phyloP scores from a whole-genome alignment of 2,113 vertebrate genomes.

The Dinomys branickii region DNA sequence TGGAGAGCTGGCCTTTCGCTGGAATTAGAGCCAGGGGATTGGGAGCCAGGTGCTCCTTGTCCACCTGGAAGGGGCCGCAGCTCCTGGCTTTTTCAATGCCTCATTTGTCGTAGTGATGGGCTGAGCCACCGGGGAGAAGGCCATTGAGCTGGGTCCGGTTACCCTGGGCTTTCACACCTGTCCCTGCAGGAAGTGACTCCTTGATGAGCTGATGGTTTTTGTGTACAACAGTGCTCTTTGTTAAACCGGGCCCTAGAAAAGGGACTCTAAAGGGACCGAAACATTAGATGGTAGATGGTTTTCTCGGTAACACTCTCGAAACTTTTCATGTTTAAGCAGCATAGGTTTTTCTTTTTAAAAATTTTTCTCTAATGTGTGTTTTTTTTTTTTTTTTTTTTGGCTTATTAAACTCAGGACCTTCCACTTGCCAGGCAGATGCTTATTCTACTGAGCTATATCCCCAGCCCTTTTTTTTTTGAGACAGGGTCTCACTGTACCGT shows the following conservation, averaged over 20 bases:
- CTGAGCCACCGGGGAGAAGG: background rate
- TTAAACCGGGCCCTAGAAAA: background rate
- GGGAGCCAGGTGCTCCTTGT: background rate
- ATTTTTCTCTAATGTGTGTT: background rate
- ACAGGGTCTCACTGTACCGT: no score
- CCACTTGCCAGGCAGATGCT: no score
- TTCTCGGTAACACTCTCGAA: background rate
- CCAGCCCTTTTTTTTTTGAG: no score
- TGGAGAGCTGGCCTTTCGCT: background rate
- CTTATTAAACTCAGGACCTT: no score
- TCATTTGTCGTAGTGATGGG: background rate
- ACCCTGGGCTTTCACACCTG: conserved; percentile 20
- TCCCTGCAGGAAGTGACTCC: background rate
- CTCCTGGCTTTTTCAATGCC: background rate
- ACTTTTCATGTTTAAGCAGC: conserved; percentile 18
- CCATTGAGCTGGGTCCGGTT: background rate
- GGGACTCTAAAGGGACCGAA: background rate
- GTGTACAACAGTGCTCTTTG: background rate
- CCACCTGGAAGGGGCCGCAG: background rate
- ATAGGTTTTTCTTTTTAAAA: background rate
- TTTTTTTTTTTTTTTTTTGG: background rate
- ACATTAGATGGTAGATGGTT: background rate
- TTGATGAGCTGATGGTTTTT: background rate
- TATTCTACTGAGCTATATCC: no score
- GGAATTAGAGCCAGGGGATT: conserved; percentile 18